A percentile compares a stretch with the other conserved stretches of the same genome.
Evolutionary conservation across 37 sponge, comb jelly and placozoan species (phyloP).

Genomic region (Halichondria panicea): DNA sequence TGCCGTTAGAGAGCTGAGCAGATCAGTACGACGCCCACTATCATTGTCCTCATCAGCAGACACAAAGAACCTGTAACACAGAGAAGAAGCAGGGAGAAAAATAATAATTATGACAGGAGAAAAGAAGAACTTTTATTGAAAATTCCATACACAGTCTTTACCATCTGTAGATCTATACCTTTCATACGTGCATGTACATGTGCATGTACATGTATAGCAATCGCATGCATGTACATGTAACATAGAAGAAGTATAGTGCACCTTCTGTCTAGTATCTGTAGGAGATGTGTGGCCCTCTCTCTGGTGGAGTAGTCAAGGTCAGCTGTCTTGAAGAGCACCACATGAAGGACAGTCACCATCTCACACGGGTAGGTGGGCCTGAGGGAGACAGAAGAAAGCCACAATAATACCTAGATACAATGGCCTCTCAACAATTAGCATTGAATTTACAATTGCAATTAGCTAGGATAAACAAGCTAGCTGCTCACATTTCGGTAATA

Average conservation of each 20-base stretch:
- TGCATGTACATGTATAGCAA: slow-evolving; percentile 10
- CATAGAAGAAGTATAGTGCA: too few relatives aligned
- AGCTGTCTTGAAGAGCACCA: slow-evolving; percentile 83
- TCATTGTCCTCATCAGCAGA: slow-evolving; percentile 5
- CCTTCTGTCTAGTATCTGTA: slow-evolving; percentile 80
- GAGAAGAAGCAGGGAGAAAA: neutral
- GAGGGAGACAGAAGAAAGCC: slow-evolving; percentile 5
- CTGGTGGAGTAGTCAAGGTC: slow-evolving; percentile 64
- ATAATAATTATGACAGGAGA: neutral
- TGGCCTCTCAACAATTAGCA: neutral
- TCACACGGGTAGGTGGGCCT: slow-evolving; percentile 84
- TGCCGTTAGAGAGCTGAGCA: slow-evolving; percentile 40
- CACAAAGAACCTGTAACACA: slow-evolving; percentile 15
- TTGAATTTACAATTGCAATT: neutral
- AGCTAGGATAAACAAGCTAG: neutral
- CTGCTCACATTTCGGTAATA: slow-evolving; percentile 57
- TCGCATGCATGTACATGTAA: neutral
- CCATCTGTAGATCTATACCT: neutral
- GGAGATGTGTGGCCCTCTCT: slow-evolving; percentile 80
- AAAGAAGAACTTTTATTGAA: too few relatives aligned
- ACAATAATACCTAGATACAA: neutral
- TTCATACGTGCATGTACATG: neutral
- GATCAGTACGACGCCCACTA: slow-evolving; percentile 33
- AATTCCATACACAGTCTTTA: neutral
- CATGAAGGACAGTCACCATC: slow-evolving; percentile 76